phyloP scores from a whole-genome alignment of 2,888 invertebrate genomes.

The Barypeithes pellucidus region DNA sequence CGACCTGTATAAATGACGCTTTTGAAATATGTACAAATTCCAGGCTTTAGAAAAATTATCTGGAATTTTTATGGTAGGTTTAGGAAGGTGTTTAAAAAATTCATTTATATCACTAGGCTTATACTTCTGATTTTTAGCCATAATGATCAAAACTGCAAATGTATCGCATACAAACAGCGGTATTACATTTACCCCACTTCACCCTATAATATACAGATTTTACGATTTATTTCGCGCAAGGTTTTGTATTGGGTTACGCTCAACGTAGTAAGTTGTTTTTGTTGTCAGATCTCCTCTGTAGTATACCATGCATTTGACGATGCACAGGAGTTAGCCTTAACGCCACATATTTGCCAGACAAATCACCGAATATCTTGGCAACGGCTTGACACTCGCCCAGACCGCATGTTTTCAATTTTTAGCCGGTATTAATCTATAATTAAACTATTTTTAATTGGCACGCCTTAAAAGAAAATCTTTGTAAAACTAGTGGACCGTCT shows the following conservation, averaged over 20 bases:
- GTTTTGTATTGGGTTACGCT: not conserved
- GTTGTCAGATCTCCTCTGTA: not conserved
- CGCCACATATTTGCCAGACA: constrained; percentile 58
- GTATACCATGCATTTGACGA: not conserved
- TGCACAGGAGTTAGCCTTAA: constrained; percentile 22
- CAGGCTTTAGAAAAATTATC: too few relatives aligned
- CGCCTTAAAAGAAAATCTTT: constrained; percentile 59
- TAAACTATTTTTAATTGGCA: constrained; percentile 63
- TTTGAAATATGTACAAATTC: too few relatives aligned
- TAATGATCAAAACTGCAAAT: too few relatives aligned
- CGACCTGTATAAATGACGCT: too few relatives aligned
- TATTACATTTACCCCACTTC: too few relatives aligned
- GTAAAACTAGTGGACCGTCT: constrained; percentile 46
- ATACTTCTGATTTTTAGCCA: too few relatives aligned
- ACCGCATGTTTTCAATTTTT: constrained; percentile 56
- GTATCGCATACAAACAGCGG: too few relatives aligned
- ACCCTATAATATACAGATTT: too few relatives aligned
- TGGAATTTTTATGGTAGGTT: too few relatives aligned
- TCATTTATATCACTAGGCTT: too few relatives aligned
- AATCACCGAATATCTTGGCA: constrained; percentile 64
- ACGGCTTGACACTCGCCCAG: constrained; percentile 62
- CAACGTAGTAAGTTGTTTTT: not conserved
- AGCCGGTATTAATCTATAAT: constrained; percentile 64
- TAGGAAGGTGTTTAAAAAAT: too few relatives aligned
- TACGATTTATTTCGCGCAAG: not conserved